Percentiles rank a stretch among this genome's conserved stretches.
These are phyloP conservation scores for Rhadinocentrus ornatus DNA, from an alignment of 2,797 vertebrate species.

Conservation along the genomic window DNA sequence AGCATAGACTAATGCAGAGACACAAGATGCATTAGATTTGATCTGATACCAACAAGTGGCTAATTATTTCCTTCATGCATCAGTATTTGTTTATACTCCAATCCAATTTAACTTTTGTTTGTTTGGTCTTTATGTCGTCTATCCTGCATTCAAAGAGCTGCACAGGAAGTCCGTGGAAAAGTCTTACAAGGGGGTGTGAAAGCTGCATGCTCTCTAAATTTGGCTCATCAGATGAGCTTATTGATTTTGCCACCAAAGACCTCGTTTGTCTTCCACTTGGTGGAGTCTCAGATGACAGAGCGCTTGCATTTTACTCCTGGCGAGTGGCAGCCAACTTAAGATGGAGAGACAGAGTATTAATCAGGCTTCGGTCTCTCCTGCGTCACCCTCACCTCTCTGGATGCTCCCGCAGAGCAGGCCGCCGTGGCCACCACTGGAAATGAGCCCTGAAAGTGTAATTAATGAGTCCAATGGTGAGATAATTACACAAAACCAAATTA, in stretches of 20 bases:
- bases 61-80: background rate
- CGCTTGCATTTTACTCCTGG: conserved; percentile 58
- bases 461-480: conserved; percentile 77
- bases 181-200: conserved; percentile 18
- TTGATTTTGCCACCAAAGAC: conserved; percentile 67
- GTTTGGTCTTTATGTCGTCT: background rate
- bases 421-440: conserved; percentile 59
- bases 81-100: background rate
- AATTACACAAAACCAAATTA: conserved; percentile 79
- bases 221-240: conserved; percentile 63
- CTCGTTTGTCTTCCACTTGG: conserved; percentile 69
- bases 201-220: conserved; percentile 55
- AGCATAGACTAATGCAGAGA: conserved; percentile 3
- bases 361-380: conserved; percentile 53
- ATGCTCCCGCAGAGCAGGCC: conserved; percentile 57
- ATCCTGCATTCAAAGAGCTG: conserved; percentile 14
- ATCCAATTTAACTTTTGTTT: conserved; percentile 11
- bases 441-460: conserved; percentile 82
- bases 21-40: background rate
- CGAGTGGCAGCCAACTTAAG: conserved; percentile 66
- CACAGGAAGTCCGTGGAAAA: conserved; percentile 39
- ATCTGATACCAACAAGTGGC: background rate
- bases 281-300: conserved; percentile 70
- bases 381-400: conserved; percentile 43
- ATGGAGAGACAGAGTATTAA: conserved; percentile 71